Evolutionary conservation across 1,140 invertebrate genomes (phyloP).

Genomic region (Lasioglossum baleicum): DNA sequence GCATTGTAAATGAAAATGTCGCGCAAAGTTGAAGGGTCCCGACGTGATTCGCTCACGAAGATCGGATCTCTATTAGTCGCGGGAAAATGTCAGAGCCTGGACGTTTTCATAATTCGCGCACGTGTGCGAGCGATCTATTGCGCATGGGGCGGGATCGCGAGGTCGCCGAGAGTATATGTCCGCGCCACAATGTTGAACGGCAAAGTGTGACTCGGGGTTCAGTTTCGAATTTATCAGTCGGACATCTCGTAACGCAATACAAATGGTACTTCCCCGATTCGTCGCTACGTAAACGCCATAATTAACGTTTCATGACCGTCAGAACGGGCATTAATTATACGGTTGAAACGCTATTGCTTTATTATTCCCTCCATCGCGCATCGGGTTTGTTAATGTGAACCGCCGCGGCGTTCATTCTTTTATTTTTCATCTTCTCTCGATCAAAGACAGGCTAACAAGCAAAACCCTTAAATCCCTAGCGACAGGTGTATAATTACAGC

Average conservation of each 20-base stretch:
- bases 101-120: slow-evolving; percentile 29
- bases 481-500: slow-evolving; percentile 3
- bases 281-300: slow-evolving; percentile 7
- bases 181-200: slow-evolving; percentile 28
- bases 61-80: slow-evolving; percentile 42
- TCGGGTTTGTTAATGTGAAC: not conserved
- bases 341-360: not conserved
- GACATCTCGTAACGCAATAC: slow-evolving; percentile 1
- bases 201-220: slow-evolving; percentile 22
- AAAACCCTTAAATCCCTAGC: not conserved
- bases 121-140: slow-evolving; percentile 28
- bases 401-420: not conserved
- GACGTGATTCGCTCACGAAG: slow-evolving; percentile 6
- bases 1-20: slow-evolving; percentile 2
- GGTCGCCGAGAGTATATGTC: not conserved
- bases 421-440: not conserved
- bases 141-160: slow-evolving; percentile 1
- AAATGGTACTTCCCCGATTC: slow-evolving; percentile 6
- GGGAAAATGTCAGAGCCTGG: slow-evolving; percentile 22
- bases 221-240: slow-evolving; percentile 32
- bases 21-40: not conserved
- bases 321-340: slow-evolving; percentile 32
- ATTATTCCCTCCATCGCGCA: not conserved
- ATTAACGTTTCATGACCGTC: slow-evolving; percentile 37
- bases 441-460: not conserved